These are phyloP conservation scores for Drosophila meridiana DNA, from an alignment of 2,888 invertebrate genomes.

Conservation along the genomic window DNA sequence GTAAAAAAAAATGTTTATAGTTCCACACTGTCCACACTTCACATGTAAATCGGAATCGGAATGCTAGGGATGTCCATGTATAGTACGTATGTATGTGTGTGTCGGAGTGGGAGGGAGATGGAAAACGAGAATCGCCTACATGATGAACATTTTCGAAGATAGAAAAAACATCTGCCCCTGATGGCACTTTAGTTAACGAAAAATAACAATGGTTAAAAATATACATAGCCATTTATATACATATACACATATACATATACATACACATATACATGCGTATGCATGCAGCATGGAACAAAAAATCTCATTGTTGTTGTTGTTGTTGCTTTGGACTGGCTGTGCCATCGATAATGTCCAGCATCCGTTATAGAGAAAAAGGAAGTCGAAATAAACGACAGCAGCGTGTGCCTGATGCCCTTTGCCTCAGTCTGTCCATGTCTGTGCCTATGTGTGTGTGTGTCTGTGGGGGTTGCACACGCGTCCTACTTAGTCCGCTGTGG, in stretches of 20 bases:
- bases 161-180: constrained; percentile 83
- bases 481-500: constrained; percentile 38
- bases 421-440: constrained; percentile 8
- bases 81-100: not conserved
- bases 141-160: constrained; percentile 49
- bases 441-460: constrained; percentile 20
- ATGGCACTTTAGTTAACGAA: constrained; percentile 83
- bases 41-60: constrained; percentile 40
- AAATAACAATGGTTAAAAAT: constrained; percentile 79
- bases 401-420: constrained; percentile 60
- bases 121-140: constrained; percentile 52
- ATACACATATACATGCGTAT: constrained; percentile 26
- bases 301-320: constrained; percentile 31
- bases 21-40: constrained; percentile 51
- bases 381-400: constrained; percentile 72
- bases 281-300: constrained; percentile 55
- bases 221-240: constrained; percentile 43
- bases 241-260: constrained; percentile 9
- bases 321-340: constrained; percentile 48
- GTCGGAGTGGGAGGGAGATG: constrained; percentile 35
- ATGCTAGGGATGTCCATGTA: not conserved
- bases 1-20: constrained; percentile 47
- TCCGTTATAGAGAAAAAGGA: constrained; percentile 77
- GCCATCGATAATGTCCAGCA: constrained; percentile 80
- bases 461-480: constrained; percentile 74